A percentile compares a stretch with the other conserved stretches of the same genome.
Conservation (phyloP, 2,113 vertebrate genomes). For the Tragelaphus scriptus region DNA sequence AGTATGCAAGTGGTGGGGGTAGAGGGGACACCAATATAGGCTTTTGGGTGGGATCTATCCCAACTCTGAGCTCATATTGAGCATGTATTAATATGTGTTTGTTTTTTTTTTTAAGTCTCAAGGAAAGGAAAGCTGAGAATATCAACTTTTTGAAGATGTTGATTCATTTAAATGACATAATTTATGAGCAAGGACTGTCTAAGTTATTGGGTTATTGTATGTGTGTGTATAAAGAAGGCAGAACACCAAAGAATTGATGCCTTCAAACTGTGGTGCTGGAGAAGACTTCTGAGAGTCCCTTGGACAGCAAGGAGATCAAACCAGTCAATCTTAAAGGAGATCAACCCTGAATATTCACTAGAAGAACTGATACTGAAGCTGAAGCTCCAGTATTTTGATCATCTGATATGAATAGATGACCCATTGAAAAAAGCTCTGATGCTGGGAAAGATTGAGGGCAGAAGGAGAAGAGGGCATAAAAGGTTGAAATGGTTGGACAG, state of each 20-base stretch:
- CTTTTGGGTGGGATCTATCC: background rate
- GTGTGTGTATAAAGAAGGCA: background rate
- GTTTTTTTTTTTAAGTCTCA: background rate
- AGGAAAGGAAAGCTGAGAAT: background rate
- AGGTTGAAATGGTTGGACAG: background rate
- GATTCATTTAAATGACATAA: background rate
- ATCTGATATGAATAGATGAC: background rate
- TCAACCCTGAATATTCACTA: background rate
- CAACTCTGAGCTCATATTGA: background rate
- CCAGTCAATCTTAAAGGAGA: background rate
- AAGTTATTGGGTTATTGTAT: background rate
- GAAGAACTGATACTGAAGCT: background rate
- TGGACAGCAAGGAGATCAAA: background rate
- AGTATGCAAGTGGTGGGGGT: background rate
- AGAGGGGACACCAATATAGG: background rate
- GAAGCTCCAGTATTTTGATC: background rate
- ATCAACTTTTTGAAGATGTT: background rate
- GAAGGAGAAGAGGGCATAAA: background rate
- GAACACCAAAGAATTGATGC: background rate
- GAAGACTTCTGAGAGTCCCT: background rate
- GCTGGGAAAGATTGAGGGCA: background rate
- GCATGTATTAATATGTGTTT: background rate
- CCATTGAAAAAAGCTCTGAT: background rate
- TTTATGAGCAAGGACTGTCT: background rate
- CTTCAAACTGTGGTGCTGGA: background rate